Conservation (phyloP, 2,797 vertebrate genomes). For the Coccyzus lansbergi region DNA sequence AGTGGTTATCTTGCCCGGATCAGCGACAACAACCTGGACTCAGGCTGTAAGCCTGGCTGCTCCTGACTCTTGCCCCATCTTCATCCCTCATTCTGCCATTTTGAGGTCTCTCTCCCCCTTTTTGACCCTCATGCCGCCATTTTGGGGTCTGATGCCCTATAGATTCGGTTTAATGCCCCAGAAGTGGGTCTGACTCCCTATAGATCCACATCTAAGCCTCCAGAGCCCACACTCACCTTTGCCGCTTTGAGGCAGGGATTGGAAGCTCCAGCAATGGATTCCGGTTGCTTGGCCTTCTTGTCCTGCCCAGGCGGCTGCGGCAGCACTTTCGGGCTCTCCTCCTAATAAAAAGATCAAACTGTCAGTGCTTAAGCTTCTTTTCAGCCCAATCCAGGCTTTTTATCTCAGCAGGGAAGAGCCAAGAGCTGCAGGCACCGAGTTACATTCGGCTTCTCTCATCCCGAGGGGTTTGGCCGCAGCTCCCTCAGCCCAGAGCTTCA, state of each 20-base stretch:
- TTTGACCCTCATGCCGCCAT: too few relatives aligned
- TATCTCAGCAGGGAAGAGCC: background rate
- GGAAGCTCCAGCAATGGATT: background rate
- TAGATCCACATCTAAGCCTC: background rate
- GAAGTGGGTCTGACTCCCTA: too few relatives aligned
- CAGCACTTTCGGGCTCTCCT: background rate
- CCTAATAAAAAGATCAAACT: background rate
- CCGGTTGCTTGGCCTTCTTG: background rate
- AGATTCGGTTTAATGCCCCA: too few relatives aligned
- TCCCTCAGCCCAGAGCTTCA: background rate
- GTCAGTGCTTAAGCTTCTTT: background rate
- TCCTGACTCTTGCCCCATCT: too few relatives aligned
- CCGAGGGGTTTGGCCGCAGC: background rate
- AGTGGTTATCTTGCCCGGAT: too few relatives aligned
- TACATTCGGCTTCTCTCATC: background rate
- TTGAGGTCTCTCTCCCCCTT: too few relatives aligned
- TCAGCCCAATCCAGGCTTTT: background rate
- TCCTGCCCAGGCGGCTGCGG: background rate
- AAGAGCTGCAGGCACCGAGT: background rate
- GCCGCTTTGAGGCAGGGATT: background rate
- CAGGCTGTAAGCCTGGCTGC: too few relatives aligned
- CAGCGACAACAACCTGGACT: too few relatives aligned
- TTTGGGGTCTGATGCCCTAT: too few relatives aligned
- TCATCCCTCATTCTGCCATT: too few relatives aligned
- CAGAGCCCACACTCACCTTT: background rate